A percentile compares a stretch with the other conserved stretches of the same genome.
Evolutionary conservation across 2,113 vertebrate genomes (phyloP).

Genomic region (Hyla sarda): DNA sequence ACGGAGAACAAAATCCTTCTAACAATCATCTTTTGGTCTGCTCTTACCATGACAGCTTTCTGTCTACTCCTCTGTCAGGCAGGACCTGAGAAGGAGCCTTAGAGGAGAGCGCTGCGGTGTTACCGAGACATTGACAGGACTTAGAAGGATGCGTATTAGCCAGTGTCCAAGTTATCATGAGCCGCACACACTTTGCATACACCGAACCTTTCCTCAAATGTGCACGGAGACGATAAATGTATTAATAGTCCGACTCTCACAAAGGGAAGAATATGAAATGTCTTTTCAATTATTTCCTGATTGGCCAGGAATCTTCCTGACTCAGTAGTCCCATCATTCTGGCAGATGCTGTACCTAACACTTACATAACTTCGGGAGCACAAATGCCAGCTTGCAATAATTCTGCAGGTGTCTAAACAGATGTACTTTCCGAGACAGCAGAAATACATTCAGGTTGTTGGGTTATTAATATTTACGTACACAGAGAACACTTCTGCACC

Average conservation of each 20-base stretch:
- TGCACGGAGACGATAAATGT: slow-evolving; percentile 6
- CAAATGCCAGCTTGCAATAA: slow-evolving; percentile 85
- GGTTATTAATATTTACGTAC: slow-evolving; percentile 45
- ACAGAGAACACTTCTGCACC: background rate
- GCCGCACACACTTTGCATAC: slow-evolving; percentile 69
- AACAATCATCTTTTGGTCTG: slow-evolving; percentile 78
- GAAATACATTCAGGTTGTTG: slow-evolving; percentile 31
- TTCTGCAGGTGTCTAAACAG: slow-evolving; percentile 81
- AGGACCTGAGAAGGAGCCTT: slow-evolving; percentile 83
- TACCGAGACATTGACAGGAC: slow-evolving; percentile 79
- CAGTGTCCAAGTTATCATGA: background rate
- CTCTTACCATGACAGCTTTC: slow-evolving; percentile 90
- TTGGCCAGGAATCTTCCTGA: slow-evolving; percentile 31
- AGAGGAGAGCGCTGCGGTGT: slow-evolving; percentile 77
- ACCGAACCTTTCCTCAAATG: slow-evolving; percentile 80
- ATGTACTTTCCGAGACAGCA: slow-evolving; percentile 76
- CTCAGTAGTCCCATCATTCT: slow-evolving; percentile 75
- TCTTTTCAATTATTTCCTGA: slow-evolving; percentile 67
- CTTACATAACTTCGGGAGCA: slow-evolving; percentile 81
- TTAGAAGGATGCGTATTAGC: slow-evolving; percentile 63
- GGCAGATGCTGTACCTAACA: slow-evolving; percentile 86
- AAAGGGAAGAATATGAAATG: slow-evolving; percentile 72
- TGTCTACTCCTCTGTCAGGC: slow-evolving; percentile 89
- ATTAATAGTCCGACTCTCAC: slow-evolving; percentile 66
- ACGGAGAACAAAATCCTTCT: slow-evolving; percentile 83